phyloP scores from a whole-genome alignment of 2,888 invertebrate genomes.

The Mechanitis mazaeus region DNA sequence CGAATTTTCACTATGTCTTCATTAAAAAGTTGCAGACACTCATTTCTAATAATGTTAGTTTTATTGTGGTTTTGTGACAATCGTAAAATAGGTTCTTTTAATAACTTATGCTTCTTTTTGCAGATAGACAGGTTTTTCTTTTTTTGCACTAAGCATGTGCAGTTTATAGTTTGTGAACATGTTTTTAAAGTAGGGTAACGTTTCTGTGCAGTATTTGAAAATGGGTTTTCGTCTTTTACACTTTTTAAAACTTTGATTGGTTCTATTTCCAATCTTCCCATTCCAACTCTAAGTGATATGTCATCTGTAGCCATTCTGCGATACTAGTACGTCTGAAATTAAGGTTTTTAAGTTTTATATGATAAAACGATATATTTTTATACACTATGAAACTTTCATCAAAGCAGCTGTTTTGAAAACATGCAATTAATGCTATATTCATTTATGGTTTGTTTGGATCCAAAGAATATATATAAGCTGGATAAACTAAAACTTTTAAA shows the following conservation, averaged over 20 bases:
- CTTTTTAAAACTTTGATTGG: slow-evolving; percentile 49
- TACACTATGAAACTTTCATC: background rate
- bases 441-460: no score
- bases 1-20: slow-evolving; percentile 30
- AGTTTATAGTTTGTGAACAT: slow-evolving; percentile 41
- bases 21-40: slow-evolving; percentile 32
- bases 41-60: slow-evolving; percentile 32
- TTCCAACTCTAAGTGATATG: slow-evolving; percentile 67
- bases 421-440: background rate
- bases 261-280: slow-evolving; percentile 77
- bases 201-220: slow-evolving; percentile 38
- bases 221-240: slow-evolving; percentile 53
- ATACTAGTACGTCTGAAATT: slow-evolving; percentile 13
- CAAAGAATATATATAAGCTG: no score
- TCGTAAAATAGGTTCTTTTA: slow-evolving; percentile 77
- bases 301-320: slow-evolving; percentile 65
- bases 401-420: background rate
- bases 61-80: slow-evolving; percentile 51
- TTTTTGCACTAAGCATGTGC: slow-evolving; percentile 48
- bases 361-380: background rate
- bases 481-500: background rate
- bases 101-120: slow-evolving; percentile 67
- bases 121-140: slow-evolving; percentile 44
- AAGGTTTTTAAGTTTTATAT: background rate
- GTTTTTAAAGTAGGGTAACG: slow-evolving; percentile 34